These are phyloP conservation scores for Eupithecia insigniata DNA, from an alignment of 2,888 invertebrate genomes.

Conservation along the genomic window DNA sequence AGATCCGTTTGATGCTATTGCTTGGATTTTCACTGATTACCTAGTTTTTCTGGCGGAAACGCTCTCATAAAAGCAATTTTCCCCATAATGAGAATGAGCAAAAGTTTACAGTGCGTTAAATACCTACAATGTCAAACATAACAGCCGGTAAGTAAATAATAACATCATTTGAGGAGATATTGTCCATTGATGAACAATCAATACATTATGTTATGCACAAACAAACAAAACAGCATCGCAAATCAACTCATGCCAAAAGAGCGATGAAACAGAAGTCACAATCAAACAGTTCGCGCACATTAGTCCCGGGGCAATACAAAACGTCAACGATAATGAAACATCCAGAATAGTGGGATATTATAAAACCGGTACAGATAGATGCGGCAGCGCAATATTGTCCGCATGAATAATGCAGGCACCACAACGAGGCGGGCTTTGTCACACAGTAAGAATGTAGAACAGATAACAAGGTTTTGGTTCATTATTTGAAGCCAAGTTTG, in stretches of 20 bases:
- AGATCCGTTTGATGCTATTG: no score
- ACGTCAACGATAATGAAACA: conserved; percentile 59
- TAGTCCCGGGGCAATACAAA: conserved; percentile 53
- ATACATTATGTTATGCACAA: neutral
- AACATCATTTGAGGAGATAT: no score
- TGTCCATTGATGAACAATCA: neutral
- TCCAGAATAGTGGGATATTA: conserved; percentile 52
- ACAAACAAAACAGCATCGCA: conserved; percentile 1
- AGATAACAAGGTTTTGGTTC: conserved; percentile 12
- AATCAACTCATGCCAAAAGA: conserved; percentile 19
- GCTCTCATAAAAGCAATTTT: no score
- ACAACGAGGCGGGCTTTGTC: conserved; percentile 57
- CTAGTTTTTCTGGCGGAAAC: no score
- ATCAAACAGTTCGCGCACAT: conserved; percentile 50
- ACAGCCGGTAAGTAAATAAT: no score
- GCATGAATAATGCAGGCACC: conserved; percentile 81
- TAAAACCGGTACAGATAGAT: conserved; percentile 61
- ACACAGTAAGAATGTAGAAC: conserved; percentile 9
- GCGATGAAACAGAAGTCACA: conserved; percentile 32
- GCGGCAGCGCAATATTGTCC: conserved; percentile 78
- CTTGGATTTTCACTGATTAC: no score
- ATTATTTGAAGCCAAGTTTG: no score
- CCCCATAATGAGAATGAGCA: no score
- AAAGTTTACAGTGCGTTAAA: no score
- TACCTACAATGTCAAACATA: no score